A percentile compares a stretch with the other conserved stretches of the same genome.
Conservation (phyloP, 2,888 invertebrate species). For the Cephus rjabovi region DNA sequence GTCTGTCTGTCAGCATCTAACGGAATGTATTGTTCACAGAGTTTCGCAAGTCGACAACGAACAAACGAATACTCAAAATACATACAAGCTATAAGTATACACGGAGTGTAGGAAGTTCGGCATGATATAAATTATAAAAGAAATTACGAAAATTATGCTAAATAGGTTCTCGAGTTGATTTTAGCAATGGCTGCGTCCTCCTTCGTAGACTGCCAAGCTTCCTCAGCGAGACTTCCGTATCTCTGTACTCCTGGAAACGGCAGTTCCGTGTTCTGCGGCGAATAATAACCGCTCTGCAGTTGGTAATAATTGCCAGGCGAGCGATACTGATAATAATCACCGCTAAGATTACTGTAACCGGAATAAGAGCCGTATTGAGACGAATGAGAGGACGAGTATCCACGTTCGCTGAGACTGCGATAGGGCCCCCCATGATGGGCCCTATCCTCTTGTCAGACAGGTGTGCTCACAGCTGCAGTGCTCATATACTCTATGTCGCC, state of each 20-base stretch:
- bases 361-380: constrained; percentile 61
- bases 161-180: constrained; percentile 40
- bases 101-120: background rate
- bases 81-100: background rate
- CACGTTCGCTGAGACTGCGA: constrained; percentile 63
- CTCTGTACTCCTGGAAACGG: constrained; percentile 60
- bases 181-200: constrained; percentile 38
- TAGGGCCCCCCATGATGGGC: constrained; percentile 63
- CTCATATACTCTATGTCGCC: constrained; percentile 76
- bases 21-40: constrained; percentile 16
- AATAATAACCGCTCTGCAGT: constrained; percentile 59
- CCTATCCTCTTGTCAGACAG: constrained; percentile 65
- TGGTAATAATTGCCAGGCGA: constrained; percentile 55
- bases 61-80: background rate
- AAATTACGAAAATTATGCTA: constrained; percentile 31
- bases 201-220: constrained; percentile 55
- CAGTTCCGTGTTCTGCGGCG: constrained; percentile 56
- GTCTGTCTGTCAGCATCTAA: constrained; percentile 3
- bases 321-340: constrained; percentile 54
- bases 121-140: background rate
- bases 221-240: constrained; percentile 62
- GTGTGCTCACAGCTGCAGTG: constrained; percentile 58
- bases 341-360: constrained; percentile 55
- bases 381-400: constrained; percentile 59
- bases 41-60: background rate